Base-by-base conservation (phyloP, 2,797 vertebrate species). In the Myiothlypis coronata region DNA sequence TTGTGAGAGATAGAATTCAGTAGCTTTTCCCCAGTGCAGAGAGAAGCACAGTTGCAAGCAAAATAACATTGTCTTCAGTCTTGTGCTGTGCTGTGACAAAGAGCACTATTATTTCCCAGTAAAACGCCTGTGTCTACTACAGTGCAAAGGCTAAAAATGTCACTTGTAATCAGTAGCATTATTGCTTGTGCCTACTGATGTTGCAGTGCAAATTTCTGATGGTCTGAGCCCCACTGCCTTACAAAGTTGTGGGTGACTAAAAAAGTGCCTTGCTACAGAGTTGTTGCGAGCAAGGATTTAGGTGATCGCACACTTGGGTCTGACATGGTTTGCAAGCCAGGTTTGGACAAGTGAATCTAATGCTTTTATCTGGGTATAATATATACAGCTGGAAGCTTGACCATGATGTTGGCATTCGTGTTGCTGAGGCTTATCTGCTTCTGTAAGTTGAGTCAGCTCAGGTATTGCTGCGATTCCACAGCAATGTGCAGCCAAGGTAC, bases 21-120 rank as follows among this genome's bases (percentile, higher is more conserved):
- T 53, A 64, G 56, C 49, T 61, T 84, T 82, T 67, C 28, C 22
- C 22, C 79, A 64, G 22, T 6, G 9, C 49, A 46, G 74, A 46
- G 47, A 74, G 41, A 77, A 76, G 53, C 60, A 56, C 39, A 70
- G 30, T 67, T 70, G 56, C 61, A 83, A 79, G 77, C 32, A 87
- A 82, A 93, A 87, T 63, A 84, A 22, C 68, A 37, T 65, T 81
- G 72, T 69, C 79, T 67, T 83, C 84, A 72, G 72, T 35, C 75
- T 89, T 85, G 44, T 56, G 60, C 71, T 91, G 59, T 41, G 28
- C 60, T 63, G 65, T 79, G 79, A 91, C 89, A 95, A 91, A 91
- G 83, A 77, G 16, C 44, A 5, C 64, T 84, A 70, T 93, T 95
- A 56, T 95, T 80, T 80, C 72, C 60, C n/a, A 53, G 74, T 35